Conservation (phyloP, 2,888 invertebrate genomes). For the Bruchidius siliquastri region DNA sequence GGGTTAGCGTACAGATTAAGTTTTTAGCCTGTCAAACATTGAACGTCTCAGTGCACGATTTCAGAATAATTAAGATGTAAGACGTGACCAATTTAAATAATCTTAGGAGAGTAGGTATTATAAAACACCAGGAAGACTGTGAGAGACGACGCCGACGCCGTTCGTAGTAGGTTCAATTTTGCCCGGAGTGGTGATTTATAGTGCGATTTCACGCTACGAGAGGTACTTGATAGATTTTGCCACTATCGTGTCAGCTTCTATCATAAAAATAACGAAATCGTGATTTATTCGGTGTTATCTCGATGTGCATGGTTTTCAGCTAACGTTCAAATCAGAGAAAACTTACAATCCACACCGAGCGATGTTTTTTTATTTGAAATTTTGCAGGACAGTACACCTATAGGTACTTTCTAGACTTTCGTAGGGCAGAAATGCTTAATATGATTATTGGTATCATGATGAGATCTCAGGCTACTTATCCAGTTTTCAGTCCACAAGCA, state of each 20-base stretch:
- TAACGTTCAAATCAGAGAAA: no score
- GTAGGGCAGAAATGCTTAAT: no score
- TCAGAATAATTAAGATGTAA: conserved; percentile 11
- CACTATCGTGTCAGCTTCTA: neutral
- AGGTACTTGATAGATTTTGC: neutral
- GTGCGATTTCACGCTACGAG: neutral
- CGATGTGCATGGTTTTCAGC: no score
- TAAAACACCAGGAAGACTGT: conserved; percentile 11
- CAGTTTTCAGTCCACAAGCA: no score
- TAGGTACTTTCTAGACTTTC: no score
- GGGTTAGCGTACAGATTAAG: conserved; percentile 4
- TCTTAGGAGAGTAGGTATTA: conserved; percentile 6
- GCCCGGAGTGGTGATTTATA: neutral
- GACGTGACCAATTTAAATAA: conserved; percentile 12
- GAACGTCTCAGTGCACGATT: conserved; percentile 2
- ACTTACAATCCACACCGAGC: no score
- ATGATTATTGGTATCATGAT: no score
- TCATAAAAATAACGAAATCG: neutral
- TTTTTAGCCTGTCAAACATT: conserved; percentile 4
- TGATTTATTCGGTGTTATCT: neutral
- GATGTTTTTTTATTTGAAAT: no score
- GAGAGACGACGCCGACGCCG: neutral
- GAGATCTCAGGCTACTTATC: no score
- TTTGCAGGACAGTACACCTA: no score
- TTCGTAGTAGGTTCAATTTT: conserved; percentile 2